Percentiles rank a stretch among this genome's conserved stretches.
These are phyloP conservation scores for Latrodectus elegans DNA, from an alignment of 2,888 invertebrate species.

Conservation along the genomic window DNA sequence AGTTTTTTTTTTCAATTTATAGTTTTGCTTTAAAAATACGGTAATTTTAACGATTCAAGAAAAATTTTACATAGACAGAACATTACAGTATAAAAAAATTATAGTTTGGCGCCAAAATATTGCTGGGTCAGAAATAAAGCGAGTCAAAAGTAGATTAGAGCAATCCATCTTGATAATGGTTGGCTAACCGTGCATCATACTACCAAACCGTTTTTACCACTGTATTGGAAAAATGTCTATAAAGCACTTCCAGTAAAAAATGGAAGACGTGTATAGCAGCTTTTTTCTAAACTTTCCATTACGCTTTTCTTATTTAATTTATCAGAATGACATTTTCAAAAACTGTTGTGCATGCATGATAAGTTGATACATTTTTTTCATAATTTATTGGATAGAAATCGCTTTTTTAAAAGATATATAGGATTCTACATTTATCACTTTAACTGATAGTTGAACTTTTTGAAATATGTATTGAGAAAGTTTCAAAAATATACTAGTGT, in stretches of 20 bases:
- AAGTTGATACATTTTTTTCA: too few relatives aligned
- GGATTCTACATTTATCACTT: too few relatives aligned
- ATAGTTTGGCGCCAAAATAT: conserved; percentile 17
- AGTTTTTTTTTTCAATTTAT: too few relatives aligned
- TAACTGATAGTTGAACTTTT: too few relatives aligned
- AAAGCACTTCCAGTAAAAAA: conserved; percentile 48
- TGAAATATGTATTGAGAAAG: too few relatives aligned
- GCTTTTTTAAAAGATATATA: too few relatives aligned
- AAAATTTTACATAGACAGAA: too few relatives aligned
- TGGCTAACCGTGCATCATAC: conserved; percentile 16
- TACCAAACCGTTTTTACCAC: conserved; percentile 12
- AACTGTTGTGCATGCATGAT: not conserved
- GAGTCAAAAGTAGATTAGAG: conserved; percentile 56
- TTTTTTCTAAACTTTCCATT: conserved; percentile 40
- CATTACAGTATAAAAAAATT: not conserved
- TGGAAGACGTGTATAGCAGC: conserved; percentile 38
- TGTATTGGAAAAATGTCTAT: conserved; percentile 51
- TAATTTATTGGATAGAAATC: too few relatives aligned
- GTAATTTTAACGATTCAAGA: too few relatives aligned
- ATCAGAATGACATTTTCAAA: conserved; percentile 36
- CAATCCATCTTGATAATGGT: conserved; percentile 60
- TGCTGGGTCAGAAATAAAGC: conserved; percentile 24
- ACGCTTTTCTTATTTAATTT: conserved; percentile 35
- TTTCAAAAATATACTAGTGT: too few relatives aligned
- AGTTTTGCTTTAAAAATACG: too few relatives aligned